Conservation (phyloP, 2,888 invertebrate genomes). For the Drosophila affinis region DNA sequence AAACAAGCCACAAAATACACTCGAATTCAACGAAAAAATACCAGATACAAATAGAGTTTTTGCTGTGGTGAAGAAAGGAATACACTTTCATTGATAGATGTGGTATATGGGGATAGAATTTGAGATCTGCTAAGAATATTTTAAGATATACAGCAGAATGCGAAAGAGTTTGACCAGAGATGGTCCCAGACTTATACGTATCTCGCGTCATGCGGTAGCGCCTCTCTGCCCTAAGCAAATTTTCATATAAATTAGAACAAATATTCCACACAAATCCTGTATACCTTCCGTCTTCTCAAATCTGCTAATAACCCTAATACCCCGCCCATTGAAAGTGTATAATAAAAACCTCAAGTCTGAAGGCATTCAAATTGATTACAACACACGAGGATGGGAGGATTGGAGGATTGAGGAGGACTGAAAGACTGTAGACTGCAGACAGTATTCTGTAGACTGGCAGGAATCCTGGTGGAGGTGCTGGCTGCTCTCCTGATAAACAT, state of each 20-base stretch:
- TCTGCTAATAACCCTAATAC: not conserved
- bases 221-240: not conserved
- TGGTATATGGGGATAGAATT: no score
- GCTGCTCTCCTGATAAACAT: slow-evolving; percentile 70
- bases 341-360: slow-evolving; percentile 47
- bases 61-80: not conserved
- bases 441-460: not conserved
- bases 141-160: not conserved
- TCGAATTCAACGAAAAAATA: slow-evolving; percentile 39
- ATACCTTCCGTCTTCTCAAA: not conserved
- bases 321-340: not conserved
- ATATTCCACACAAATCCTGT: not conserved
- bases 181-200: fast-evolving
- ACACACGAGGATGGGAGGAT: slow-evolving; percentile 24
- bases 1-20: slow-evolving; percentile 63
- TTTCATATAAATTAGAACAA: not conserved
- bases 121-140: not conserved
- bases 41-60: not conserved
- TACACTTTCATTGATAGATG: not conserved
- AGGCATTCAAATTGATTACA: slow-evolving; percentile 77
- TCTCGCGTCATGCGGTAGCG: not conserved
- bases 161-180: not conserved
- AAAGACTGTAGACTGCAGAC: no score
- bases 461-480: slow-evolving; percentile 45
- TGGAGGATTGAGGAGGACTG: not conserved